Percentiles rank a stretch among this genome's conserved stretches.
phyloP scores from a whole-genome alignment of 2,113 vertebrate genomes.

The Pollachius pollachius region DNA sequence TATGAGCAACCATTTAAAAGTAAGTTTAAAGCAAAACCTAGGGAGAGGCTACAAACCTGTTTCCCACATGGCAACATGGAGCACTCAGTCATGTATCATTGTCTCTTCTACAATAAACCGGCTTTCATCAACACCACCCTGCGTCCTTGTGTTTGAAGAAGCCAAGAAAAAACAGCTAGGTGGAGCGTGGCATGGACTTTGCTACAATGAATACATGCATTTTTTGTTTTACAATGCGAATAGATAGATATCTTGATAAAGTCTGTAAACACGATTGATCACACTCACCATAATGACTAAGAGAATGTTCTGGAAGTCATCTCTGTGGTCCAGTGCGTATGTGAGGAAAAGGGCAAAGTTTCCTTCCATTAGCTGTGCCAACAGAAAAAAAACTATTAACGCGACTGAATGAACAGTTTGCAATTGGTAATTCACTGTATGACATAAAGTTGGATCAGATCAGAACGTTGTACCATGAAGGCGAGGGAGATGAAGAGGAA shows the following conservation, averaged over 20 bases:
- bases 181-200: no score
- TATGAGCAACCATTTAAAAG: no score
- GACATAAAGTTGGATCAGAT: no score
- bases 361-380: slow-evolving; percentile 86
- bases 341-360: slow-evolving; percentile 96
- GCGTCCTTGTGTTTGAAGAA: no score
- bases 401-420: not conserved
- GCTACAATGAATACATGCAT: no score
- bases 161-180: no score
- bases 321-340: slow-evolving; percentile 86
- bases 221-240: not conserved
- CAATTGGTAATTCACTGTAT: no score
- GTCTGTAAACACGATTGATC: not conserved
- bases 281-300: slow-evolving; percentile 90
- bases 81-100: no score
- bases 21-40: no score
- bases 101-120: not conserved
- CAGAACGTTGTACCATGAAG: slow-evolving; percentile 83
- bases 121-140: no score
- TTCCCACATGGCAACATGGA: no score
- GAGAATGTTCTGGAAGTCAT: slow-evolving; percentile 91
- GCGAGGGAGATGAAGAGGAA: slow-evolving; percentile 95
- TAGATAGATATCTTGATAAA: not conserved
- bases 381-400: slow-evolving; percentile 4
- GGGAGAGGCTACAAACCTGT: no score